A percentile compares a stretch with the other conserved stretches of the same genome.
These are phyloP conservation scores for Eira barbara DNA, from an alignment of 2,113 vertebrate species.

Conservation along the genomic window DNA sequence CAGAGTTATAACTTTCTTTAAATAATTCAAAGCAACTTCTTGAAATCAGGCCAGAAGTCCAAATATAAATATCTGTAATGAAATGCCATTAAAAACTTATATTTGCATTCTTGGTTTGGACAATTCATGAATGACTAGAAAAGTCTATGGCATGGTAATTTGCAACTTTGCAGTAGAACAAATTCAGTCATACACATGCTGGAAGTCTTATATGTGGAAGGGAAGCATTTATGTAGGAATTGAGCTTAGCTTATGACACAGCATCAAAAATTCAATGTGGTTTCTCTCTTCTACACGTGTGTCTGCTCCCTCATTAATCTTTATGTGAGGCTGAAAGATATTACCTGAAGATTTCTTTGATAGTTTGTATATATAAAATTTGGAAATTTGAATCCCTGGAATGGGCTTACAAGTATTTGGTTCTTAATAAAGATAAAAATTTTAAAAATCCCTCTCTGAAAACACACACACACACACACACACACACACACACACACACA, in stretches of 20 bases:
- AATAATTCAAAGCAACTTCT: constrained; percentile 44
- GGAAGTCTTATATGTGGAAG: neutral
- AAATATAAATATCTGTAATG: constrained; percentile 48
- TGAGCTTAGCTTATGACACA: neutral
- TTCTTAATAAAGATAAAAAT: neutral
- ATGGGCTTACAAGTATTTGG: neutral
- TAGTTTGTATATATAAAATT: neutral
- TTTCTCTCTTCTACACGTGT: neutral
- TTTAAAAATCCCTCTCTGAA: neutral
- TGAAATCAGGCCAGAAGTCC: neutral
- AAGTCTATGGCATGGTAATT: neutral
- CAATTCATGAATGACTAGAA: neutral
- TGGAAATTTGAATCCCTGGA: neutral
- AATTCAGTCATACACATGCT: neutral
- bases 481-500: neutral
- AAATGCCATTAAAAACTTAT: neutral
- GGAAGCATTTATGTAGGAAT: neutral
- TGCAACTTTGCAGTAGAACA: neutral
- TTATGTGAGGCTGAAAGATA: neutral
- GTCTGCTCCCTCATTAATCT: neutral
- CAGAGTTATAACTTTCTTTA: constrained; percentile 12
- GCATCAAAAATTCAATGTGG: neutral
- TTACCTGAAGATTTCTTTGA: neutral
- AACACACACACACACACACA: neutral
- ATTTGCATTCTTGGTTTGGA: constrained; percentile 26